A percentile compares a stretch with the other conserved stretches of the same genome.
These are phyloP conservation scores for Crenichthys baileyi DNA, from an alignment of 2,797 vertebrate genomes.

Conservation along the genomic window DNA sequence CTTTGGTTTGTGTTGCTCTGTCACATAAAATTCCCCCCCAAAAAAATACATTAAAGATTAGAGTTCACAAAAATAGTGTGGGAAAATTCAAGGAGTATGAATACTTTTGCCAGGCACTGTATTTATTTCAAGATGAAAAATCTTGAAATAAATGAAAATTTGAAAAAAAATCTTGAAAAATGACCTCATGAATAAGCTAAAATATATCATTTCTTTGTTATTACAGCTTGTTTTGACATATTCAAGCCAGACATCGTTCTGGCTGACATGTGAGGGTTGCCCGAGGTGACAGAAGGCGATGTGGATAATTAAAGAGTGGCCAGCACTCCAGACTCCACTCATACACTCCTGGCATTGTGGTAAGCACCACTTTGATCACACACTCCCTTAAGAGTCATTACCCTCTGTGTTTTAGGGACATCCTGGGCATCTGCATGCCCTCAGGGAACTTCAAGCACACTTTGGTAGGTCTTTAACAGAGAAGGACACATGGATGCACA, in stretches of 20 bases:
- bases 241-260: slow-evolving; percentile 28
- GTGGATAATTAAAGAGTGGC: slow-evolving; percentile 75
- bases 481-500: slow-evolving; percentile 13
- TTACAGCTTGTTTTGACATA: slow-evolving; percentile 30
- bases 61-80: no score
- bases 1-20: no score
- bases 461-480: slow-evolving; percentile 31
- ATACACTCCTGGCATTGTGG: slow-evolving; percentile 70
- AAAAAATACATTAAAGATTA: no score
- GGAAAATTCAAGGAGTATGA: no score
- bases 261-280: slow-evolving; percentile 50
- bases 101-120: background rate
- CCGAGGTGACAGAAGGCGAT: slow-evolving; percentile 60
- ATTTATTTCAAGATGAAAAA: background rate
- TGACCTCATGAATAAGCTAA: background rate
- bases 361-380: slow-evolving; percentile 70
- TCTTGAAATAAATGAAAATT: background rate
- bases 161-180: no score
- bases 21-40: no score
- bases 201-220: background rate
- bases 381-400: slow-evolving; percentile 75
- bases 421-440: slow-evolving; percentile 38
- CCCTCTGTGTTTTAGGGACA: slow-evolving; percentile 64
- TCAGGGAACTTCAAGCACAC: slow-evolving; percentile 38
- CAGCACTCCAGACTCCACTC: slow-evolving; percentile 70